A percentile compares a stretch with the other conserved stretches of the same genome.
Evolutionary conservation across 2,113 vertebrate species (phyloP).

Genomic region (Probosciger aterrimus): DNA sequence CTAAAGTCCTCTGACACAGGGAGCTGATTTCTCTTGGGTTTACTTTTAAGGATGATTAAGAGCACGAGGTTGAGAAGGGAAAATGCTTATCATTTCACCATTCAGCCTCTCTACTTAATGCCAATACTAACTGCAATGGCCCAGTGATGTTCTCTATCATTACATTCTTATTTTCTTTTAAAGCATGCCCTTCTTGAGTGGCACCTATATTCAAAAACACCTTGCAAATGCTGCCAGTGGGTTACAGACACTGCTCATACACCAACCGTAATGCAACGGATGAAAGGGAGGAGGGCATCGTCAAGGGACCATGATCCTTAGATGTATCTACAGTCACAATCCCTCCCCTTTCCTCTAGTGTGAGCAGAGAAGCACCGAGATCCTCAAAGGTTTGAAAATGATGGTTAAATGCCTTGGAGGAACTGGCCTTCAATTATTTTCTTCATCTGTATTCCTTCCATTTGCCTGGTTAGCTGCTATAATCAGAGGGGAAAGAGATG

Average conservation of each 20-base stretch:
- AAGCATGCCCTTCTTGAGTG: neutral
- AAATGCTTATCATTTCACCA: neutral
- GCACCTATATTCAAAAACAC: neutral
- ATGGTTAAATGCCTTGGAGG: neutral
- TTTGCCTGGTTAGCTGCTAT: neutral
- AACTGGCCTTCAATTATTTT: neutral
- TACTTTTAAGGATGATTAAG: neutral
- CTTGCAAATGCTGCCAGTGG: neutral
- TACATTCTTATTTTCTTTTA: neutral
- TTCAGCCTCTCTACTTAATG: neutral
- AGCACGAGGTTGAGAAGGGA: neutral
- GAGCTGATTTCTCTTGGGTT: neutral
- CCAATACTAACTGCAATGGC: neutral
- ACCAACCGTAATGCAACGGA: neutral
- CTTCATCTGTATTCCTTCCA: neutral
- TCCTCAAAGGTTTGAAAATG: neutral
- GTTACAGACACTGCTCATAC: neutral
- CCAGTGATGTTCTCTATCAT: neutral
- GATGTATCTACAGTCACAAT: neutral
- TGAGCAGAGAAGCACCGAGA: neutral
- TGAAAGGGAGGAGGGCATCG: neutral
- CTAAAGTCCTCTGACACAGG: neutral
- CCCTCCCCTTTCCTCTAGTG: neutral
- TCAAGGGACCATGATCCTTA: neutral
- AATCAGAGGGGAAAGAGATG: neutral